Base-by-base conservation (phyloP, 2,797 vertebrate genomes). In the Cryptoprocta ferox region DNA sequence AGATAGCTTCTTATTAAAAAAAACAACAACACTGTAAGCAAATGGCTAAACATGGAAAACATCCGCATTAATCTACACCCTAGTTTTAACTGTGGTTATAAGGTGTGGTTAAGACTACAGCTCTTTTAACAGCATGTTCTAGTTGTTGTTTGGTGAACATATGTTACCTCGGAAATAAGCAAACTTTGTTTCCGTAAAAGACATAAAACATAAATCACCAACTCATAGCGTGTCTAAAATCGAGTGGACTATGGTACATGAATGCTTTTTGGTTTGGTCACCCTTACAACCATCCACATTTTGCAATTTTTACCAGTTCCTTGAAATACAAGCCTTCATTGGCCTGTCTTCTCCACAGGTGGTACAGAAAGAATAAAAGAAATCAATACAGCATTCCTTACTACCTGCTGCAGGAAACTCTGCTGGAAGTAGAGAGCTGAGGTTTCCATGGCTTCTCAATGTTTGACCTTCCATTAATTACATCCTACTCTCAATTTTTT, bases 401-500 rank as follows among this genome's bases (percentile, higher is more conserved):
- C 35, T 53, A 45, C 26, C 30, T 39, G 32, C 56, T 70, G 1
- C 48, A 32, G 10, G 80, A 89, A 76, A 78, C 32, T 56, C n/a
- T 18, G 30, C 1, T 48, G 61, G 56, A 50, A 50, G 63, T 73
- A 76, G 24, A 78, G 18, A 61, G 37, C 24, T 63, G 32, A 15
- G 2, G 19, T 84, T 91, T 30, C 30, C 37, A 82, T n/a, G 53
- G 30, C 48, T 96, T 92, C 86, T 88, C 35, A 94, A 94, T 88
- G 30, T 61, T 91, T 93, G 79, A 88, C 37, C 50, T 92, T 88
- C 42, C 30, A 86, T 50, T 91, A 95, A 94, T 71, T 97, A 93
- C 80, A 90, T 65, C 45, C 32, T 66, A 80, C 10, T 78, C 37
- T 73, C 59, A 70, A 65, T 83, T 39, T 76, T 56, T 92, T 91